Evolutionary conservation across 2,113 vertebrate genomes (phyloP), one percentile per base, ranked within the genome.

Genomic region (Alexandromys fortis): DNA sequence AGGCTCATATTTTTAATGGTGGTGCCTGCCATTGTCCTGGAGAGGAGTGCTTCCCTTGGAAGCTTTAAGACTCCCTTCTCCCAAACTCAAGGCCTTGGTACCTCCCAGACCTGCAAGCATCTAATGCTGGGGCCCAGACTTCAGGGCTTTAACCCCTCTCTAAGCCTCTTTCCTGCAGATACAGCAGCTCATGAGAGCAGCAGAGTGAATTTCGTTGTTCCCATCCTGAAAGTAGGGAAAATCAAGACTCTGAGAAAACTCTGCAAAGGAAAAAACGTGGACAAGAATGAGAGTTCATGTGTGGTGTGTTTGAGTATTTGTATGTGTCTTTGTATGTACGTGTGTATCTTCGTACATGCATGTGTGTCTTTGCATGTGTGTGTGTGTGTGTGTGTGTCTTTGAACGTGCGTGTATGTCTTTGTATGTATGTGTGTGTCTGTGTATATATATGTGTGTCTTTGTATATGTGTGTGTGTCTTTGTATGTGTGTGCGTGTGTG

Each of bases 21-120:
- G 12, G 2, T 21, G 47, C 30, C 49, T 17, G 47, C 55, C 24
- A 35, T 4, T 58, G 73, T 47, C 35, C 47, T 22, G 0, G 14
- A 55, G 38, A 77, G 75, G 30, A 28, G 11, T 11, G 13, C 3
- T 75, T 88, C 33, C 49, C 33, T 76, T 61, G 82, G 42, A 58
- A 82, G 67, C 38, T 93, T 81, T 58, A 85, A 82, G 92, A 28
- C 38, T 5, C 28, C 49, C 61, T 61, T 24, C 55, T 26, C 61
- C 6, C 81, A 7, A 1, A 3, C 22, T 28, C 42, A 0, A 4
- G 16, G 16, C 30, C 38, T 12, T 68, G 47, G 19, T 0, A 0
- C 49, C 42, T 33, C 3, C 2, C 61, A 86, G 65, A 58, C 55
- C 85, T 52, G 11, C n/a, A 58, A 24, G 63, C 8, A 55, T 70